A percentile compares a stretch with the other conserved stretches of the same genome.
Conservation (phyloP, 2,888 invertebrate species). For the Nymphalis c-album region DNA sequence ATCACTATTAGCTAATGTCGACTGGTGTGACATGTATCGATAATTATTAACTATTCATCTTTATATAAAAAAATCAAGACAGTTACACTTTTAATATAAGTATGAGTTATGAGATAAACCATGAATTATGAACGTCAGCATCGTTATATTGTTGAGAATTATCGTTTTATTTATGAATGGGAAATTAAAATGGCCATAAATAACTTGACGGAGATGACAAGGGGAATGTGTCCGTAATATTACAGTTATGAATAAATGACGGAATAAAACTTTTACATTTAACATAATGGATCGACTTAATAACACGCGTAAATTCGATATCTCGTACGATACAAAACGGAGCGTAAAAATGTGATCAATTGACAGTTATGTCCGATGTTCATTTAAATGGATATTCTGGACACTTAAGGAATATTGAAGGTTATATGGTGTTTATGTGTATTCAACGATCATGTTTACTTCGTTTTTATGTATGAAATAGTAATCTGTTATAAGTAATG, state of each 20-base stretch:
- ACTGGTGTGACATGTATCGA: no score
- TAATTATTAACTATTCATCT: no score
- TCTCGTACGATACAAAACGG: conserved; percentile 8
- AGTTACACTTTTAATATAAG: neutral
- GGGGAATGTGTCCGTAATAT: conserved; percentile 14
- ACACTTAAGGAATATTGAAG: neutral
- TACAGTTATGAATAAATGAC: conserved; percentile 22
- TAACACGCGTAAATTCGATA: conserved; percentile 23
- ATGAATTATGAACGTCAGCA: neutral
- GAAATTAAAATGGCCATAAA: conserved; percentile 13
- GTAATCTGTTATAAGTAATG: no score
- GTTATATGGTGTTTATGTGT: no score
- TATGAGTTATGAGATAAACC: neutral
- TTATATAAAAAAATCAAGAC: no score
- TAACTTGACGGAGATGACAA: conserved; percentile 21
- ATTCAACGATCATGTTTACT: neutral
- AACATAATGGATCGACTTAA: conserved; percentile 22
- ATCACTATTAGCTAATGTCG: neutral
- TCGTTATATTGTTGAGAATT: conserved; percentile 1
- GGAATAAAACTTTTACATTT: conserved; percentile 31
- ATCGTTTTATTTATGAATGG: conserved; percentile 12
- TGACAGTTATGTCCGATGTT: conserved; percentile 5
- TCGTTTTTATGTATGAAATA: no score
- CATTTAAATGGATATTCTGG: conserved; percentile 4
- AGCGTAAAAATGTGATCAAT: conserved; percentile 20